Percentiles rank a stretch among this genome's conserved stretches.
Evolutionary conservation across 2,888 invertebrate genomes (phyloP).

Genomic region (Rhaphigaster nebulosa): DNA sequence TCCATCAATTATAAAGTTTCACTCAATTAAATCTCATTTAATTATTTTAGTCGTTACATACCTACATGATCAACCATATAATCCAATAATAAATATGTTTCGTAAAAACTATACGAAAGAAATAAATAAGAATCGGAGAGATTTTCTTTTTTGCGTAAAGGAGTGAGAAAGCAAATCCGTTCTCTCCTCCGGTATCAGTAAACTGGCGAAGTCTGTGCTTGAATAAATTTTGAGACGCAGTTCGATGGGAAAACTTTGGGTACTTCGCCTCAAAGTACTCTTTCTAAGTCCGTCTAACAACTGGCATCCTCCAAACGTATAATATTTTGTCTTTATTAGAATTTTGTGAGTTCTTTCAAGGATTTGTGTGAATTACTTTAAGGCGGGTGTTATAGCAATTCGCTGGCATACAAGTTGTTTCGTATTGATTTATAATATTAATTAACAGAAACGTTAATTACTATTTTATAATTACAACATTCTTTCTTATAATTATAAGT

Average conservation of each 20-base stretch:
- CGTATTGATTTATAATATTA: neutral
- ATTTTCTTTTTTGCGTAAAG: neutral
- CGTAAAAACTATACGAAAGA: neutral
- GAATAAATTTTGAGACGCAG: neutral
- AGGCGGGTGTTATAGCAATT: neutral
- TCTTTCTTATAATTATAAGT: no score
- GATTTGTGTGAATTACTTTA: neutral
- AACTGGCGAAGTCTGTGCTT: neutral
- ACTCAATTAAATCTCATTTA: no score
- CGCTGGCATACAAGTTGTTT: neutral
- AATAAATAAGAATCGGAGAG: neutral
- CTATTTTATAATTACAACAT: no score
- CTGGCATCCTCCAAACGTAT: neutral
- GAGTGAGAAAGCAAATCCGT: neutral
- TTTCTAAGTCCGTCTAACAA: slow-evolving; percentile 1
- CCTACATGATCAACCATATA: no score
- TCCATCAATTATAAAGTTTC: no score
- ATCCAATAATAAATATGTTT: no score
- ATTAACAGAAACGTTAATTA: no score
- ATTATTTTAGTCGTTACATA: no score
- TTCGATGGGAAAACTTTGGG: slow-evolving; percentile 14
- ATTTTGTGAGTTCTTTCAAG: neutral
- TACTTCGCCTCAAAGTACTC: neutral
- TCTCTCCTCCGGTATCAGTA: neutral
- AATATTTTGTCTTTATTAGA: neutral